A percentile compares a stretch with the other conserved stretches of the same genome.
Evolutionary conservation across 2,888 invertebrate genomes (phyloP).

Genomic region (Ommatoiulus sabulosus): DNA sequence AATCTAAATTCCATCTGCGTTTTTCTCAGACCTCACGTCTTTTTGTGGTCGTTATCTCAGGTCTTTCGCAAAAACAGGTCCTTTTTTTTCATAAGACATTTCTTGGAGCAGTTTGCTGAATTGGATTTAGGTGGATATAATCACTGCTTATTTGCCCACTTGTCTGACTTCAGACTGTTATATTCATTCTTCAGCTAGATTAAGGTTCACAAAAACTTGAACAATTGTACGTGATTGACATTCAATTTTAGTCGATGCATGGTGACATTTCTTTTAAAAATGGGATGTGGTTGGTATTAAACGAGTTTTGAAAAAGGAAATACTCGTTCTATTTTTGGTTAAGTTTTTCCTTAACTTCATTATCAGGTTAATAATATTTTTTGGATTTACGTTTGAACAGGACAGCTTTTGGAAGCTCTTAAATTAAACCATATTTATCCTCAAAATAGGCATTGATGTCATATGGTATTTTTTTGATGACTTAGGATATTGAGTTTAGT

Average conservation of each 20-base stretch:
- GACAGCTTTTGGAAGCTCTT: too few relatives aligned
- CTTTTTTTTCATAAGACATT: neutral
- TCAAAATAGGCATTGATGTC: too few relatives aligned
- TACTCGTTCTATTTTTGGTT: neutral
- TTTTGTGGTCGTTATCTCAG: constrained; percentile 11
- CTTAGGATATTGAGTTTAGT: neutral
- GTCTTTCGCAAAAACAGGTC: neutral
- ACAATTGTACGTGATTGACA: constrained; percentile 6
- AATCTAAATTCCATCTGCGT: constrained; percentile 40
- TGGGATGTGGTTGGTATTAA: neutral
- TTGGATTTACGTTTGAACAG: too few relatives aligned
- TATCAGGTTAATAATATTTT: neutral
- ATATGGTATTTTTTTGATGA: neutral
- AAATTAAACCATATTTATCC: too few relatives aligned
- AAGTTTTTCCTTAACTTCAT: neutral
- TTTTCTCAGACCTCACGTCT: constrained; percentile 29
- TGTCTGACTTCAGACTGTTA: constrained; percentile 13
- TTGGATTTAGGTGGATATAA: constrained; percentile 25
- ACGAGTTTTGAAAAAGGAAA: neutral
- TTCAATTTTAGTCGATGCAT: neutral
- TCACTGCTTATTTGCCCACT: constrained; percentile 31
- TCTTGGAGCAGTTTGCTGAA: constrained; percentile 14
- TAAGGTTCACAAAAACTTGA: neutral
- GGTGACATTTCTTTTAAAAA: neutral
- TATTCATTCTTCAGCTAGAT: neutral